Evolutionary conservation across 53 echinoderm and acorn worm genomes (phyloP).

Genomic region (Echinarachnius parma): DNA sequence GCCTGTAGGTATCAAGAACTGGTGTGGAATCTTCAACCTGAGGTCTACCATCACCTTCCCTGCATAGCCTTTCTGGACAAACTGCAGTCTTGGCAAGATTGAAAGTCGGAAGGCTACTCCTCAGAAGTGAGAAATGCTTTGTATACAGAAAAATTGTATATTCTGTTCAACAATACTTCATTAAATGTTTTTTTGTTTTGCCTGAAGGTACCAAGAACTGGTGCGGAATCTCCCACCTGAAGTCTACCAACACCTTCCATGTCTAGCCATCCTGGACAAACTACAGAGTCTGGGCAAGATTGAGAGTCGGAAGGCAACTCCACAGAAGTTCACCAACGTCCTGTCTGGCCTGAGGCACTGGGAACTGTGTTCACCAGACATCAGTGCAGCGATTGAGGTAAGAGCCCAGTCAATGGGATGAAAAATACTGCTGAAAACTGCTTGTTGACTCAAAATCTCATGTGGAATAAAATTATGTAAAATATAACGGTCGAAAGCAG

Average conservation of each 20-base stretch:
- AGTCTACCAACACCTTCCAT: slow-evolving; percentile 64
- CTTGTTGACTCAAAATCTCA: too few relatives aligned
- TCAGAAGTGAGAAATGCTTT: slow-evolving; percentile 65
- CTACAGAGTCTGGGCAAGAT: slow-evolving; percentile 91
- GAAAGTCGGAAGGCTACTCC: slow-evolving; percentile 90
- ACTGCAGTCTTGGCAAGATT: slow-evolving; percentile 79
- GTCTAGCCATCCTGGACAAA: slow-evolving; percentile 80
- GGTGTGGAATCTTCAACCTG: slow-evolving; percentile 54
- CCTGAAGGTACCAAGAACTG: slow-evolving; percentile 85
- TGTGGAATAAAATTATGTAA: too few relatives aligned
- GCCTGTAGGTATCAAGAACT: slow-evolving; percentile 75
- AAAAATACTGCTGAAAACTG: too few relatives aligned
- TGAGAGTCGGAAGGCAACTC: slow-evolving; percentile 90
- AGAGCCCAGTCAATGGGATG: not conserved
- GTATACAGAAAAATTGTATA: too few relatives aligned
- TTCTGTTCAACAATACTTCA: too few relatives aligned
- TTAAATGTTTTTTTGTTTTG: too few relatives aligned
- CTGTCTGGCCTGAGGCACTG: slow-evolving; percentile 77
- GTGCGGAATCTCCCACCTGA: slow-evolving; percentile 67
- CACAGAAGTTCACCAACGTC: slow-evolving; percentile 92
- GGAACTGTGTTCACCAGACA: slow-evolving; percentile 94
- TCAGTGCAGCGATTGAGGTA: slow-evolving; percentile 94
- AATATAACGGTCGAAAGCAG: too few relatives aligned
- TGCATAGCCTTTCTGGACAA: slow-evolving; percentile 70
- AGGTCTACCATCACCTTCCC: slow-evolving; percentile 54